These are phyloP conservation scores for Natator depressus DNA, from an alignment of 2,113 vertebrate genomes.

Conservation along the genomic window DNA sequence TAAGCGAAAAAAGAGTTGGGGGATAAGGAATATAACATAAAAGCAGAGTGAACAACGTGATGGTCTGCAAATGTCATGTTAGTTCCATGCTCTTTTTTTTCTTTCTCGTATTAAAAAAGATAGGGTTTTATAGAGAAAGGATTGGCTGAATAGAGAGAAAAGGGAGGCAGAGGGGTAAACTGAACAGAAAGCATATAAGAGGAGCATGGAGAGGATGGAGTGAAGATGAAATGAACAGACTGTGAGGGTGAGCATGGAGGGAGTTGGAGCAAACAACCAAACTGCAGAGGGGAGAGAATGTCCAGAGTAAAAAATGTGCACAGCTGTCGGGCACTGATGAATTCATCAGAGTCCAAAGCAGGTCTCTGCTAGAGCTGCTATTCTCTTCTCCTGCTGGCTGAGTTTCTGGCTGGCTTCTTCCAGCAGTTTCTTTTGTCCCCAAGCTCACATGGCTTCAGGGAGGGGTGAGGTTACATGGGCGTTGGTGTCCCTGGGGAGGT, in stretches of 20 bases:
- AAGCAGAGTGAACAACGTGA: background rate
- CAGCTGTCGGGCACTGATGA: background rate
- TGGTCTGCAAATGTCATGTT: background rate
- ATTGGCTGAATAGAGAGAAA: background rate
- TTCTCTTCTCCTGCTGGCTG: background rate
- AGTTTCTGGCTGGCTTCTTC: background rate
- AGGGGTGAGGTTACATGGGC: accelerated
- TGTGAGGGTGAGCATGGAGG: background rate
- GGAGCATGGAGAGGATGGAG: background rate
- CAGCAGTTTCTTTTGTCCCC: background rate
- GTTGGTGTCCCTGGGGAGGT: accelerated
- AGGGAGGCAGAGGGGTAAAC: background rate
- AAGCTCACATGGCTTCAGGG: background rate
- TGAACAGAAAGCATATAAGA: background rate
- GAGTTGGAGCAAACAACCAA: background rate
- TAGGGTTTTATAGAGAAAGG: background rate
- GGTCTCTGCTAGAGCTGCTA: background rate
- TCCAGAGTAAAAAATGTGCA: background rate
- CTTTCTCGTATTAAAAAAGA: background rate
- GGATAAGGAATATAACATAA: background rate
- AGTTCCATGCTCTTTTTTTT: background rate
- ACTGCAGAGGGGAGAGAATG: background rate
- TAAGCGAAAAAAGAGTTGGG: background rate
- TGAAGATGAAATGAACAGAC: background rate
- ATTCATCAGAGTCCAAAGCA: background rate